Base-by-base conservation (phyloP, 2,797 vertebrate species). In the Sciaenops ocellatus region DNA sequence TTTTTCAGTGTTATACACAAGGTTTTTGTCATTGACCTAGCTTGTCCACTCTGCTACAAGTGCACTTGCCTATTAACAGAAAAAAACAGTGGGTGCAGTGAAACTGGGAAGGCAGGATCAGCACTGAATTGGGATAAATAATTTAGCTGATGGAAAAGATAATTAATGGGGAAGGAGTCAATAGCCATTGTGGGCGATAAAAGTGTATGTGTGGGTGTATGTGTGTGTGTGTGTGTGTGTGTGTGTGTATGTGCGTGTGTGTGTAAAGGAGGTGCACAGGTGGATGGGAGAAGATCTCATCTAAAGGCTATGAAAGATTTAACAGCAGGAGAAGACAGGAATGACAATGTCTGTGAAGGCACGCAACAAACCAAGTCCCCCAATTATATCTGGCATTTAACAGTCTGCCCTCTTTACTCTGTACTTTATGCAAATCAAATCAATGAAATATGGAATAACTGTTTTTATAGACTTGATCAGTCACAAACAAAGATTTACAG, bases 221-320 rank as follows among this genome's bases (percentile, higher is more conserved):
- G 76, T 50, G 69, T 18, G 69, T 66, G 79, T 51, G 59, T 72
- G 67, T 67, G 51, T 34, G 73, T 57, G 54, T 47, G 66, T 44
- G 38, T 59, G 76, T 34, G 60, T 42, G 63, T 66, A 78, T 67
- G 80, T 75, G 83, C 69, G 20, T 59, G 56, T 78, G 69, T 54
- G 75, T 71, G 73, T 69, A 65, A 85, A 86, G 79, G 85, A 78
- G 87, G 87, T 87, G 87, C 84, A 89, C 93, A 94, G 93, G 91
- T 93, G 88, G 92, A 93, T 83, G 81, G 84, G 80, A 89, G 88
- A 92, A 69, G 90, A 93, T 92, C 94, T 95, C 92, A 95, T 95
- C 94, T 93, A 92, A 93, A 91, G 85, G 85, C 90, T 89, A 94
- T 95, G 87, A 95, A 95, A 94, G 87, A 95, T 94, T 94, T 90